Conservation (phyloP, 35 echinoderm and acorn worm species). For the Holothuria glaberrima region DNA sequence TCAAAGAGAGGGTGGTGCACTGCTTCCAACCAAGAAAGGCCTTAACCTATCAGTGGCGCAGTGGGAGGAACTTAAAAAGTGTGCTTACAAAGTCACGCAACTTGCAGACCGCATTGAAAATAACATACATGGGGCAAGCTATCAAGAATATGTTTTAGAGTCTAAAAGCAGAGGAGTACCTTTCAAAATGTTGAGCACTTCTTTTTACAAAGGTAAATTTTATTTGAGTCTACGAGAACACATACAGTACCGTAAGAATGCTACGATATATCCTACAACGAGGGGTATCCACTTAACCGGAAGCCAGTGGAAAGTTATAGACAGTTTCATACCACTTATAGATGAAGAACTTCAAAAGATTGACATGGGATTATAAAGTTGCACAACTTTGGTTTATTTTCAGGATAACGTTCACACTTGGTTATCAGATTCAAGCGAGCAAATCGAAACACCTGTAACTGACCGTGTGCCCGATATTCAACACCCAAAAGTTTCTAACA, state of each 20-base stretch:
- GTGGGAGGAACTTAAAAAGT: not conserved
- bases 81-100: not conserved
- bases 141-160: not conserved
- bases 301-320: not conserved
- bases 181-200: not conserved
- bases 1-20: not conserved
- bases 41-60: not conserved
- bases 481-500: not conserved
- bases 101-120: not conserved
- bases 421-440: no score
- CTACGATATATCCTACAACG: not conserved
- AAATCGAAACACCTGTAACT: no score
- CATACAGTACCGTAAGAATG: not conserved
- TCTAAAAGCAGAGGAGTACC: not conserved
- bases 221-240: not conserved
- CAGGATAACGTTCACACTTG: no score
- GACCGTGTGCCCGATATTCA: not conserved
- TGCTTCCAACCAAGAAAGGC: conserved; percentile 1
- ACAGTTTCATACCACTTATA: not conserved
- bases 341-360: no score
- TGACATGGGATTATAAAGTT: no score
- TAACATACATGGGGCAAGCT: not conserved
- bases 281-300: not conserved
- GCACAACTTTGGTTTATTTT: no score
- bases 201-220: not conserved